Evolutionary conservation across 2,888 invertebrate species (phyloP), one percentile per base, ranked within the genome.

Genomic region (Augochlorella aurata): DNA sequence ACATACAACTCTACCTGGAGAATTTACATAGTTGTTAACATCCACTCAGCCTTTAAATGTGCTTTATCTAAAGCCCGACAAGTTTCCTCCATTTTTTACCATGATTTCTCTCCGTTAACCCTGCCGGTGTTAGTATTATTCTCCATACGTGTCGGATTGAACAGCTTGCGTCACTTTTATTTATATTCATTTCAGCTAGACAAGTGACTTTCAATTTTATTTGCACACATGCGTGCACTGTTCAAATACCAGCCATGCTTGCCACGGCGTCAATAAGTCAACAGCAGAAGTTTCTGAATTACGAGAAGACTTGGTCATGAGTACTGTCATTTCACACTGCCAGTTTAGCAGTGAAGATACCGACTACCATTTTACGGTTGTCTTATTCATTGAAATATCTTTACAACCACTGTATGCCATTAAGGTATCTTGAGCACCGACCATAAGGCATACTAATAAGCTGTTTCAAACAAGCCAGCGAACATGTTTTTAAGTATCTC

Each of bases 1-100:
- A 88, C 80, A 85, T 82, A 83, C 86, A 66, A 83, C 73, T 77
- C 81, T 75, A 79, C 63, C 77, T 71, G 49, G 72, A 79, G 81
- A 85, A 83, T 68, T 83, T 77, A 70, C 75, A 67, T 72, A 65
- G 63, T 86, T 80, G 52, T 65, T 74, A 71, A 80, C 76, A 77
- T 82, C 74, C 18, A 12, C 52, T 16, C 9, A 12, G 77, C 66
- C 45, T 80, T 69, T 45, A 58, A 72, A 77, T 10, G 24, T 29
- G 52, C 66, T 69, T 61, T 4, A 63, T 50, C 47, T 49, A 10
- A 49, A 16, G 18, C 50, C 49, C 21, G 7, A 47, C n/a, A 10
- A 8, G 24, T 21, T 58, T 24, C 47, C 18, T 2, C 1, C 12
- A 0, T n/a, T 5, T 18, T 29, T 50, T 52, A 14, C 44, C 18